Evolutionary conservation across 2,797 vertebrate species (phyloP).

Genomic region (Acanthurus leucopareius): DNA sequence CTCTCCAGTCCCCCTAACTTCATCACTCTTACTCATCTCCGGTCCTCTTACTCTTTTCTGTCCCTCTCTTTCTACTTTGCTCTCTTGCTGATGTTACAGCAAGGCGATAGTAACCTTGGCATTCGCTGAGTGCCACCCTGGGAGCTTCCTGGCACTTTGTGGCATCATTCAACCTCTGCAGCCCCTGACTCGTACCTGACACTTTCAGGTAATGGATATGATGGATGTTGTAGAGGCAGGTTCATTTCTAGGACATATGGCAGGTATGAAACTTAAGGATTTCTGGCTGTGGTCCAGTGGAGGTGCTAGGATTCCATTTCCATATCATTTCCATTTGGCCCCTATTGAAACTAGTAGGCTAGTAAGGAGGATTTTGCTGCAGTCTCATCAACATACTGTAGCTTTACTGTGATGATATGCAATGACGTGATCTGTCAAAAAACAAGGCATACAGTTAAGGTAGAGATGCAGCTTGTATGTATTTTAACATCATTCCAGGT

Average conservation of each 20-base stretch:
- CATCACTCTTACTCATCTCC: constrained; percentile 17
- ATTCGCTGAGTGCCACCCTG: constrained; percentile 57
- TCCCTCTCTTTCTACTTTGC: constrained; percentile 11
- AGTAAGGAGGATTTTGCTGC: constrained; percentile 38
- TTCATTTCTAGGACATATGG: constrained; percentile 48
- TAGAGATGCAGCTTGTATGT: constrained; percentile 1
- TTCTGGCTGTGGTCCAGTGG: constrained; percentile 56
- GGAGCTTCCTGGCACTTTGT: constrained; percentile 52
- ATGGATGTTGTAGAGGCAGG: constrained; percentile 58
- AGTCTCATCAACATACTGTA: constrained; percentile 38
- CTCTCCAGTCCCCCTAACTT: constrained; percentile 32
- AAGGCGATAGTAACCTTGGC: constrained; percentile 56
- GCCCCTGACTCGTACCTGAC: constrained; percentile 54
- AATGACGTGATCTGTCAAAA: constrained; percentile 9
- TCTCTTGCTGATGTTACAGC: constrained; percentile 47
- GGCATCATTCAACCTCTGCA: constrained; percentile 62
- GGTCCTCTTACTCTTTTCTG: constrained; percentile 9
- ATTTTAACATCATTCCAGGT: constrained; percentile 22
- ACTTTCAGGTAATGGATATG: constrained; percentile 63
- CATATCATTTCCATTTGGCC: constrained; percentile 50
- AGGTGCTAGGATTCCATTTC: constrained; percentile 42
- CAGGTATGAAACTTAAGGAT: constrained; percentile 55
- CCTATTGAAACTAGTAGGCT: constrained; percentile 29
- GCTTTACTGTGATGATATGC: constrained; percentile 18
- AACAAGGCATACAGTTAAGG: background rate